These are phyloP conservation scores for Naja naja DNA, from an alignment of 2,113 vertebrate species.

Conservation along the genomic window DNA sequence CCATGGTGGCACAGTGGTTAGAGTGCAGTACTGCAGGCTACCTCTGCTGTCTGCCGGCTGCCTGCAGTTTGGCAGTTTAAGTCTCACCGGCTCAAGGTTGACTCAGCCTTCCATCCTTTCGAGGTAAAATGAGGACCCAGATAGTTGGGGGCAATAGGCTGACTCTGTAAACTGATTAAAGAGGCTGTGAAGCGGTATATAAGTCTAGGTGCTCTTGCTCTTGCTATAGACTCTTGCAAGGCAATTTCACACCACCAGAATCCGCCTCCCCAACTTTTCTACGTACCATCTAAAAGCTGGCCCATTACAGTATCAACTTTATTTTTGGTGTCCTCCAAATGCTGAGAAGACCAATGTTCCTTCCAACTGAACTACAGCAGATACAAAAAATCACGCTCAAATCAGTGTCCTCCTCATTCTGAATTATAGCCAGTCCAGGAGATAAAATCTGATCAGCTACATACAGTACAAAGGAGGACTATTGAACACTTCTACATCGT, in stretches of 20 bases:
- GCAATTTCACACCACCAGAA: background rate
- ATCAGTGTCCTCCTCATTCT: background rate
- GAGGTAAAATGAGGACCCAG: too few species aligned
- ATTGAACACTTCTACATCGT: background rate
- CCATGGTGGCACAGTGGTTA: too few species aligned
- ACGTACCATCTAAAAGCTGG: background rate
- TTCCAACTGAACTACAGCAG: background rate
- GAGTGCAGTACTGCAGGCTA: too few species aligned
- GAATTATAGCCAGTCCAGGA: background rate
- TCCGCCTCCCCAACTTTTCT: background rate
- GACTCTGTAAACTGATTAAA: too few species aligned
- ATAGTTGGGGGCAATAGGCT: too few species aligned
- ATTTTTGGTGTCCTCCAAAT: background rate
- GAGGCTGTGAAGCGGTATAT: too few species aligned
- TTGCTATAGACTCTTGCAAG: background rate
- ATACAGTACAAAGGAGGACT: background rate
- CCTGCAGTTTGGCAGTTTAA: too few species aligned
- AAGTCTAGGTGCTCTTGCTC: too few species aligned
- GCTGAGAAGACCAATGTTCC: background rate
- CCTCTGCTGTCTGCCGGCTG: too few species aligned
- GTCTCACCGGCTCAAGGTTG: too few species aligned
- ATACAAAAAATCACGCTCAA: background rate
- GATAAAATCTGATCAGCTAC: background rate
- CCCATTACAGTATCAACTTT: background rate
- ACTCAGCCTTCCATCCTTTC: too few species aligned